These are phyloP conservation scores for Apteryx owenii DNA, from an alignment of 2,113 vertebrate species.

Conservation along the genomic window DNA sequence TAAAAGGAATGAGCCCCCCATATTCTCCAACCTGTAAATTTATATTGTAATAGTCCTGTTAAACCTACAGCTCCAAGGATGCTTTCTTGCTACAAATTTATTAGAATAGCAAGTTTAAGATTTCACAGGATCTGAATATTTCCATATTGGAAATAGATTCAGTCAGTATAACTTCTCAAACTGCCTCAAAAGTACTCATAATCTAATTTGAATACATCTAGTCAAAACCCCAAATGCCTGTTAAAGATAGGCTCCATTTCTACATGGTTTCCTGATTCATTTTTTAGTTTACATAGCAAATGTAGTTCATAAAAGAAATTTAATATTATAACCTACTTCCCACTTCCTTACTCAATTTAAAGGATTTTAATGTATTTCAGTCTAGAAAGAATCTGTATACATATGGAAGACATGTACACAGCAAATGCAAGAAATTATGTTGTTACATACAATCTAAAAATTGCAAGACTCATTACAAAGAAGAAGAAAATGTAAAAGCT, in stretches of 20 bases:
- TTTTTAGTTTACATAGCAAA: not conserved
- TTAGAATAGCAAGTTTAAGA: not conserved
- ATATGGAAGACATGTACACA: not conserved
- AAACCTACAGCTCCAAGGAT: not conserved
- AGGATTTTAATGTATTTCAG: not conserved
- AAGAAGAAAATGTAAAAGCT: not conserved
- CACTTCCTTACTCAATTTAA: not conserved
- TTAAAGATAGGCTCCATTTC: not conserved
- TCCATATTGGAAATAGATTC: not conserved
- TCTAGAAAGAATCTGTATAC: not conserved
- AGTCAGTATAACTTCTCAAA: not conserved
- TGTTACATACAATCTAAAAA: not conserved
- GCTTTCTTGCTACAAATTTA: not conserved
- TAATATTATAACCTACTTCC: not conserved
- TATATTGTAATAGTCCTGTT: not conserved
- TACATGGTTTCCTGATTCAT: not conserved
- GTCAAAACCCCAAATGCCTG: not conserved
- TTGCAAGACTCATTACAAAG: not conserved
- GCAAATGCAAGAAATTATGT: not conserved
- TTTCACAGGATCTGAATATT: not conserved
- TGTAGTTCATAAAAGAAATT: not conserved
- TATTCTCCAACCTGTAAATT: not conserved
- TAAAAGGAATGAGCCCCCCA: not conserved
- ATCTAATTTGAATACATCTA: not conserved
- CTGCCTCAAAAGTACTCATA: not conserved